Evolutionary conservation across 2,888 invertebrate species (phyloP), one percentile per base, ranked within the genome.

Genomic region (Nomada ruficornis): DNA sequence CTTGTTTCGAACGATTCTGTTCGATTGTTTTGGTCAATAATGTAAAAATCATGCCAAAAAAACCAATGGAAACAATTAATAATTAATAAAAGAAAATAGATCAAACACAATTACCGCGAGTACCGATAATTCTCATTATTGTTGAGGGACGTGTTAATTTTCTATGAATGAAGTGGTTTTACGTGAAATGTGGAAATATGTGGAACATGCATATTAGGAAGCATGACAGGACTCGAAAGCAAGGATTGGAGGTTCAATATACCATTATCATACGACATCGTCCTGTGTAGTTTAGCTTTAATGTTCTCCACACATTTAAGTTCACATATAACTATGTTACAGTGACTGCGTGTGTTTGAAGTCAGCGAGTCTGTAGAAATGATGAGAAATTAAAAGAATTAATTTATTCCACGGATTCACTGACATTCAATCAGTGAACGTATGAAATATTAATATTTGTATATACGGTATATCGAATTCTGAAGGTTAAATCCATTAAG

Each of bases 371-470:
- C 88, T 77, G 86, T 71, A 88, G 88, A 89, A 89, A 83, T 87
- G 20, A 80, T 79, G 44, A 55, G 54, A 68, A 83, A 69, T 57
- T 63, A 79, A 70, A 83, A 77, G 13, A 52, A 81, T 69, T 20
- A 65, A 71, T 64, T 70, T 64, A 85, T 84, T 82, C 77, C 77
- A 74, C 77, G 59, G 62, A 82, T 88, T 87, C 91, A 91, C 89
- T 89, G 89, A 89, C 89, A 88, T 87, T 36, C 88, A 87, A 89
- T 89, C 90, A 90, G 91, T 89, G 90, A 91, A 90, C 85, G 90
- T 89, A 89, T 91, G 89, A 91, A 90, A 90, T 86, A 80, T 88
- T 77, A 82, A 69, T 77, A 71, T 55, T 72, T 63, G 63, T 44
- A 65, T 67, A 50, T 47, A 47, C 78, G 36, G 36, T 36, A 23